Evolutionary conservation across 2,888 invertebrate genomes (phyloP), one percentile per base, ranked within the genome.

Genomic region (Lissocephala sabroskyi): DNA sequence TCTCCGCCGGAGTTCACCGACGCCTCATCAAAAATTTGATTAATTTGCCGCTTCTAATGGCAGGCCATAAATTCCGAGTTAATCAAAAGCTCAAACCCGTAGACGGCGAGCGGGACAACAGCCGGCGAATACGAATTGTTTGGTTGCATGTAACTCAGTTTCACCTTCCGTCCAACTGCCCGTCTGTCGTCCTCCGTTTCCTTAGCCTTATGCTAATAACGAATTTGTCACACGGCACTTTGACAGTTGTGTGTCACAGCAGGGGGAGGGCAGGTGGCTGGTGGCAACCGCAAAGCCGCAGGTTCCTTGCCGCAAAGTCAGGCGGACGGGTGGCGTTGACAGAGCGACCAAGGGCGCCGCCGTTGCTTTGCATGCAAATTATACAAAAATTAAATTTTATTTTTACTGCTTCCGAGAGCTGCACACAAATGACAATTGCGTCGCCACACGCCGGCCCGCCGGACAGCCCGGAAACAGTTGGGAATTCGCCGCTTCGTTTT

Each of bases 141-240:
- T 3, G 7, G 23, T 23, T 23, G 23, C 23, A 23, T 23, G 23
- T 23, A 23, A 3, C 6, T 32, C 32, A 3, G 1, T 9, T 7
- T 16, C 16, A 33, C 14, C 32, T 7, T 17, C 33, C 13, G 11
- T 17, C 16, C 16, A 10, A 17, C 16, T 10, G 14, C 35, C 16
- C 16, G 4, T 23, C 23, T 35, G 16, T 35, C 16, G 35, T n/a
- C 35, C 13, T 35, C 14, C 35, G 4, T 9, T 23, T 23, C 23
- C 23, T 23, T 23, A 50, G 56, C 49, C 54, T 45, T 44, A 45
- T 39, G 57, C 68, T 67, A 73, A 73, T 66, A 79, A 64, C 56
- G 60, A 79, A 75, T 79, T 79, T 80, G 79, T 77, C 67, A 79
- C 79, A 71, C 64, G 61, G 59, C 71, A 67, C 67, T 79, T 65